Conservation (phyloP, 2,113 vertebrate species). For the Podilymbus podiceps region DNA sequence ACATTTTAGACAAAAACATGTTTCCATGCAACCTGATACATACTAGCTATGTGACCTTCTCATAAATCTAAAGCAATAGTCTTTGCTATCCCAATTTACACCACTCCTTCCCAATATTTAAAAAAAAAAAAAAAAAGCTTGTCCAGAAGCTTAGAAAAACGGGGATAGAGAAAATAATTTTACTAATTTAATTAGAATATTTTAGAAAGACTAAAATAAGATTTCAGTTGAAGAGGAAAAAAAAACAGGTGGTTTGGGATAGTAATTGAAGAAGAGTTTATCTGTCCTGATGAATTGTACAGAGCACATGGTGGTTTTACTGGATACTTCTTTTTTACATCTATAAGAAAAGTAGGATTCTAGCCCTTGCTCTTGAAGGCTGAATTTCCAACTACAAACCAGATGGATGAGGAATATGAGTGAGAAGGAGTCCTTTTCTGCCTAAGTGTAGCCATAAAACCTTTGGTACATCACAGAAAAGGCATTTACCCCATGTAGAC, state of each 20-base stretch:
- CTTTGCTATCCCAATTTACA: not conserved
- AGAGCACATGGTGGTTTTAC: not conserved
- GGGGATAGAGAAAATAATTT: not conserved
- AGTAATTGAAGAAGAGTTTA: not conserved
- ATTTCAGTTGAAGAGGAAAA: not conserved
- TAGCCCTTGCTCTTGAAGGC: not conserved
- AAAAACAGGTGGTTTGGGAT: not conserved
- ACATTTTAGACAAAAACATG: not conserved
- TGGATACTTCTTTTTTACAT: not conserved
- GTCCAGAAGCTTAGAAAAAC: not conserved
- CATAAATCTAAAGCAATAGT: not conserved
- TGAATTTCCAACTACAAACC: not conserved
- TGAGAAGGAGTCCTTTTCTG: not conserved
- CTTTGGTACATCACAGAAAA: not conserved
- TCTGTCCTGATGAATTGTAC: not conserved
- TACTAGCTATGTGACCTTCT: not conserved
- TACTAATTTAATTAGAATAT: not conserved
- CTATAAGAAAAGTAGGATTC: not conserved
- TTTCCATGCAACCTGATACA: not conserved
- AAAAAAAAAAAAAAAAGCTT: fast-evolving
- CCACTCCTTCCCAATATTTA: fast-evolving
- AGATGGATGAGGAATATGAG: fast-evolving
- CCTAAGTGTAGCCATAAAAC: not conserved
- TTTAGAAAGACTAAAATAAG: not conserved
- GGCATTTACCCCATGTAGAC: not conserved